Base-by-base conservation (phyloP, 2,888 invertebrate genomes). In the Trachelus troglodyta region DNA sequence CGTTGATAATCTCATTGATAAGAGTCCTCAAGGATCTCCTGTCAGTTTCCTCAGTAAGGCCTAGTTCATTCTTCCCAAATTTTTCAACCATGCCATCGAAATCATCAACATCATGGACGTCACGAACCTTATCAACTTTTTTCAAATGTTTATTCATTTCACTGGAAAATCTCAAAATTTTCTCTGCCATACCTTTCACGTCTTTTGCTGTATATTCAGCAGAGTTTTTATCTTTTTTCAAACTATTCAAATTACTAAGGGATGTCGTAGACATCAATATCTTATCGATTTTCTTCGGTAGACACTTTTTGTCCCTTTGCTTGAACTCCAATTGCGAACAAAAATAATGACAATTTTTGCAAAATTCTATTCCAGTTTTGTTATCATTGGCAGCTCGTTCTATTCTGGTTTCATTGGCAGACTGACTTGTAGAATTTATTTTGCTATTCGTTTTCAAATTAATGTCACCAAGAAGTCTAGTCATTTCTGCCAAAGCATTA, bases 1-100 rank as follows among this genome's bases (percentile, higher is more conserved):
- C 83, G 34, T 84, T 82, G 1, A 83, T 77, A 34, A 85, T 83
- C 73, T 83, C 83, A 34, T 83, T 79, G 35, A 86, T 82, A 73
- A 85, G 76, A 31, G 76, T 75, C 11, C 75, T 82, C 69, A 85
- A 74, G 3, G 84, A 83, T 74, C 83, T 79, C 76, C 79, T 85
- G 69, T 86, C 86, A 33, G 83, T 75, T 68, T 81, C 79, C 30
- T 83, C 80, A 30, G 80, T 80, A n/a, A 84, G 35, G 15, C 83
- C 83, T 33, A 84, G 80, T 69, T 84, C 82, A 35, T 83, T 76
- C 76, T 78, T 79, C 12, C 82, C 82, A 79, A 82, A 81, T 75
- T 80, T 81, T 69, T 84, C 82, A 6, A 82, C 79, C 15, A 80
- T 76, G 4, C 31, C 71, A 76, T 78, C 34, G 11, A 76, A 35